Conservation (phyloP, 2,888 invertebrate genomes). For the Achlya flavicornis region DNA sequence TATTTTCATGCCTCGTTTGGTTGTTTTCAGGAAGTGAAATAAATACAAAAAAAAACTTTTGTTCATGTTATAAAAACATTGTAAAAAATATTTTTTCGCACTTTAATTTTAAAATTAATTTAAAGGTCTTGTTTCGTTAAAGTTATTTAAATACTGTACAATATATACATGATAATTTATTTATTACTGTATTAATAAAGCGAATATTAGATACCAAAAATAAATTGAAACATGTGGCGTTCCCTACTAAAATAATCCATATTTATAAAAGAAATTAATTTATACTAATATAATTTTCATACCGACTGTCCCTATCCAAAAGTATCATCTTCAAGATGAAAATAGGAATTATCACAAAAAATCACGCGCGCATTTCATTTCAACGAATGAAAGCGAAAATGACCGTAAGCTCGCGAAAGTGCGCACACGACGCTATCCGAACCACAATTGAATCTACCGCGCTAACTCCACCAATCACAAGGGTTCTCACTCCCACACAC, state of each 20-base stretch:
- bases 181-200: too few relatives aligned
- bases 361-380: constrained; percentile 63
- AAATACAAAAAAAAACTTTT: too few relatives aligned
- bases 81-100: too few relatives aligned
- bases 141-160: too few relatives aligned
- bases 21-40: too few relatives aligned
- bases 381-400: constrained; percentile 74
- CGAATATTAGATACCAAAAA: too few relatives aligned
- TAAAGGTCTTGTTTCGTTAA: too few relatives aligned
- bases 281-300: neutral
- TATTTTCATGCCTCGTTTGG: too few relatives aligned
- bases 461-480: constrained; percentile 61
- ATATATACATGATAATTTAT: too few relatives aligned
- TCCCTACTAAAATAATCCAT: neutral
- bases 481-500: constrained; percentile 54
- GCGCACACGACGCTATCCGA: constrained; percentile 65
- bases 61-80: too few relatives aligned
- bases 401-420: constrained; percentile 71
- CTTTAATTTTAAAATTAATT: too few relatives aligned
- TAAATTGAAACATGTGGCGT: neutral
- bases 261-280: neutral
- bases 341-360: constrained; percentile 35
- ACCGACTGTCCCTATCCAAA: constrained; percentile 1
- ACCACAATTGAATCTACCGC: constrained; percentile 76
- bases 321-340: constrained; percentile 20